phyloP scores from a whole-genome alignment of 2,888 invertebrate genomes.

The Plusia festucae region DNA sequence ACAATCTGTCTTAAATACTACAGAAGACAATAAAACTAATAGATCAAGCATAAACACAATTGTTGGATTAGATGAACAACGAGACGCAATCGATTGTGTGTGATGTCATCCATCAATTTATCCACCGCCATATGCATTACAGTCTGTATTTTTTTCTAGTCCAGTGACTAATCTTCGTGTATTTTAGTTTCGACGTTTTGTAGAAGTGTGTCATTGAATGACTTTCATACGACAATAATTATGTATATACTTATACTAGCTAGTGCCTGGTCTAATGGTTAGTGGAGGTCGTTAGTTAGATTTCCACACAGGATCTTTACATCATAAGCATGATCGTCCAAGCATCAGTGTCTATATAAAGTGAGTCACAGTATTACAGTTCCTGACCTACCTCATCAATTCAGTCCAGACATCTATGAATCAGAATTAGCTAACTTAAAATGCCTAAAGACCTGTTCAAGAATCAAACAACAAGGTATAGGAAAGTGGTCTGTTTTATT shows the following conservation, averaged over 20 bases:
- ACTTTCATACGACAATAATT: slow-evolving; percentile 34
- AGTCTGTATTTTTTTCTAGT: slow-evolving; percentile 28
- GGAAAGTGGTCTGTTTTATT: slow-evolving; percentile 8
- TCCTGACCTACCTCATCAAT: slow-evolving; percentile 3
- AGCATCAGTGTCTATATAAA: background rate
- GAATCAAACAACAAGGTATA: slow-evolving; percentile 1
- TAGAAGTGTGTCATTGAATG: slow-evolving; percentile 41
- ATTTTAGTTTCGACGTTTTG: slow-evolving; percentile 24
- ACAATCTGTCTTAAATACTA: background rate
- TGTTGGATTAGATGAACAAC: slow-evolving; percentile 15
- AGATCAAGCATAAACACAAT: slow-evolving; percentile 7
- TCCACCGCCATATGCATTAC: slow-evolving; percentile 2
- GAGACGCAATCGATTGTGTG: slow-evolving; percentile 10
- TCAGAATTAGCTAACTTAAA: slow-evolving; percentile 3
- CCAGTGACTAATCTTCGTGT: slow-evolving; percentile 37
- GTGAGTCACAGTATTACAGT: background rate
- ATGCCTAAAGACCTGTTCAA: background rate
- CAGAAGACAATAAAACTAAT: background rate
- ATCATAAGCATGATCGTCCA: no score
- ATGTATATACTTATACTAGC: no score
- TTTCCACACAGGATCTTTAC: no score
- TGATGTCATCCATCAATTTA: slow-evolving; percentile 9
- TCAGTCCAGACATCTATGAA: background rate
- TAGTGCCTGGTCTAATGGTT: no score
- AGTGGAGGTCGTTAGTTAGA: no score